A percentile compares a stretch with the other conserved stretches of the same genome.
These are phyloP conservation scores for Dicyrtoma fusca DNA, from an alignment of 2,888 invertebrate genomes.

Conservation along the genomic window DNA sequence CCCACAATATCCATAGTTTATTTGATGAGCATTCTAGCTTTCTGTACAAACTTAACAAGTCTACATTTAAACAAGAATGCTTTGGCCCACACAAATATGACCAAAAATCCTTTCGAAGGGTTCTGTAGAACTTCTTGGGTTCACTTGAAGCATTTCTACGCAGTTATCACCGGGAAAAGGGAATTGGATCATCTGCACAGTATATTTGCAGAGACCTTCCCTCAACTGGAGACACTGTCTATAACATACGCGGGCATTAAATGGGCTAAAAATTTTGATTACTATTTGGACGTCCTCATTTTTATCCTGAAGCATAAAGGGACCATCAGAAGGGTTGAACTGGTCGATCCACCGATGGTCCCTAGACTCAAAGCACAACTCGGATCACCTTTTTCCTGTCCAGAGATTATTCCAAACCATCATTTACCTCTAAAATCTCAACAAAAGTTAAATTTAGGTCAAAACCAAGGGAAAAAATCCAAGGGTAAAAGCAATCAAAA, in stretches of 20 bases:
- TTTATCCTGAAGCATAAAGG: conserved; percentile 20
- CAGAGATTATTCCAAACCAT: too few relatives aligned
- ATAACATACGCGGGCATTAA: conserved; percentile 1
- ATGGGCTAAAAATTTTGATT: conserved; percentile 6
- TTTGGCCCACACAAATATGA: neutral
- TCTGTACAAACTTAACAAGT: neutral
- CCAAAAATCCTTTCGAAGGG: neutral
- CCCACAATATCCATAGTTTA: too few relatives aligned
- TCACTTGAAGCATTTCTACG: neutral
- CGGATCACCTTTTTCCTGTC: too few relatives aligned
- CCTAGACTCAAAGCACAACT: neutral
- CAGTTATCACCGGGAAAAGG: neutral
- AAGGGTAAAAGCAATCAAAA: too few relatives aligned
- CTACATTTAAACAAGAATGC: neutral
- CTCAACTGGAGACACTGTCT: conserved; percentile 1
- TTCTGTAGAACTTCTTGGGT: neutral
- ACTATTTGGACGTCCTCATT: conserved; percentile 20
- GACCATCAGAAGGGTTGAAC: conserved; percentile 1
- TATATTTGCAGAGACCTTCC: conserved; percentile 12
- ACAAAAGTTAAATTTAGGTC: neutral
- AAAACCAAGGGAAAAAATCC: neutral
- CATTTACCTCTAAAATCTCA: neutral
- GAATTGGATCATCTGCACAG: conserved; percentile 12
- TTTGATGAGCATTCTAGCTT: conserved; percentile 5
- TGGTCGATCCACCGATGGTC: conserved; percentile 26